A percentile compares a stretch with the other conserved stretches of the same genome.
These are phyloP conservation scores for Acridotheres tristis DNA, from an alignment of 2,797 vertebrate species.

Conservation along the genomic window DNA sequence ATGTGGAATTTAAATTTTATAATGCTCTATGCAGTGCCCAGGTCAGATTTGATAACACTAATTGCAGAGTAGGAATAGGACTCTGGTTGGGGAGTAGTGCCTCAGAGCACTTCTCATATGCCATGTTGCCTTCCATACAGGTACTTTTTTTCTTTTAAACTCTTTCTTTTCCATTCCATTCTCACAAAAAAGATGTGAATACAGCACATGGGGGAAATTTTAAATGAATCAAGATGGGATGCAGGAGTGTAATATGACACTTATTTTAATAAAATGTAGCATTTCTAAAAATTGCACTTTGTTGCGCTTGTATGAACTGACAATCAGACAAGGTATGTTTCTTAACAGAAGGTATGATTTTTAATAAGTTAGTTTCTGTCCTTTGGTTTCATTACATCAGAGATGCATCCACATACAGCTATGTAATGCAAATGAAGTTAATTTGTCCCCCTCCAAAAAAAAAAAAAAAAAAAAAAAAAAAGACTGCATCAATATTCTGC, in stretches of 20 bases:
- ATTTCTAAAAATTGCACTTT: not conserved
- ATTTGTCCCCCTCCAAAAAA: not conserved
- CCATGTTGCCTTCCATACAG: accelerated
- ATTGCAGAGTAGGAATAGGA: not conserved
- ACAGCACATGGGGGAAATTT: not conserved
- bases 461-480: not conserved
- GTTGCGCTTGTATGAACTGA: not conserved
- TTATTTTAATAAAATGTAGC: not conserved
- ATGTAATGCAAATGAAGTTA: not conserved
- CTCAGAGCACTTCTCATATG: not conserved
- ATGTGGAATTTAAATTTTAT: not conserved
- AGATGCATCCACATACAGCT: not conserved
- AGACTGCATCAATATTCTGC: not conserved
- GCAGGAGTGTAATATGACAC: not conserved
- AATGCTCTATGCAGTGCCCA: not conserved
- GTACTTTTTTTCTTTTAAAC: not conserved
- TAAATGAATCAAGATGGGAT: not conserved
- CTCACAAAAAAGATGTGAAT: not conserved
- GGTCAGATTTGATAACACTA: not conserved
- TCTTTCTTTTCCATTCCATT: not conserved
- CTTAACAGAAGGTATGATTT: not conserved
- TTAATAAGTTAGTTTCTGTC: not conserved
- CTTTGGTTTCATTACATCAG: not conserved
- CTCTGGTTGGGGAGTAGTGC: not conserved
- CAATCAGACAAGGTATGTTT: not conserved